Conservation (phyloP, 2,888 invertebrate genomes). For the Elmis aenea region DNA sequence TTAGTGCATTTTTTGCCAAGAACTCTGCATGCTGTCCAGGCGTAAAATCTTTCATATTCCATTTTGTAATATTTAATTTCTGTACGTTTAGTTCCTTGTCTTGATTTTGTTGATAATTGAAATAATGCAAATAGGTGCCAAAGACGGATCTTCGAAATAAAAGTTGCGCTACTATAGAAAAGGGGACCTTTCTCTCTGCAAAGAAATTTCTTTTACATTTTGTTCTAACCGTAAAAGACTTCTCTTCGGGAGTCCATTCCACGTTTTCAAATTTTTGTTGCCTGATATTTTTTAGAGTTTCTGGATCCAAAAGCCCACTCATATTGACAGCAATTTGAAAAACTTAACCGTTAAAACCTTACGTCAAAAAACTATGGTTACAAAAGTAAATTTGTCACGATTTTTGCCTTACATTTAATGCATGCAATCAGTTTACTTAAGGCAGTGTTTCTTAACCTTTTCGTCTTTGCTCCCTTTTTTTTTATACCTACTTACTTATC, state of each 20-base stretch:
- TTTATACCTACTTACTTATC: no score
- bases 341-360: no score
- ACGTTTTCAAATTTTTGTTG: slow-evolving; percentile 8
- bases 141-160: slow-evolving; percentile 31
- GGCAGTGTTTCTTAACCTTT: no score
- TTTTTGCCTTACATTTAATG: no score
- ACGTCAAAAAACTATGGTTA: no score
- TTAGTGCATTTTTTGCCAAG: slow-evolving; percentile 27
- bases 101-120: slow-evolving; percentile 33
- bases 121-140: slow-evolving; percentile 33
- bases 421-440: no score
- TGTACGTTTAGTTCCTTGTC: slow-evolving; percentile 28
- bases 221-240: slow-evolving; percentile 8
- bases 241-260: slow-evolving; percentile 9
- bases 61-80: slow-evolving; percentile 32
- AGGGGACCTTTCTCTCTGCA: slow-evolving; percentile 20
- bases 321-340: background rate
- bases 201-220: slow-evolving; percentile 14
- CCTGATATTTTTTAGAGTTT: slow-evolving; percentile 3
- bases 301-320: background rate
- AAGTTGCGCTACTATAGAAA: slow-evolving; percentile 22
- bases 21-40: slow-evolving; percentile 23
- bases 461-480: no score
- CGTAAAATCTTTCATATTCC: slow-evolving; percentile 26
- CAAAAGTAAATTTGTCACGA: no score